Evolutionary conservation across 2,113 vertebrate genomes (phyloP).

Genomic region (Oophaga pumilio): DNA sequence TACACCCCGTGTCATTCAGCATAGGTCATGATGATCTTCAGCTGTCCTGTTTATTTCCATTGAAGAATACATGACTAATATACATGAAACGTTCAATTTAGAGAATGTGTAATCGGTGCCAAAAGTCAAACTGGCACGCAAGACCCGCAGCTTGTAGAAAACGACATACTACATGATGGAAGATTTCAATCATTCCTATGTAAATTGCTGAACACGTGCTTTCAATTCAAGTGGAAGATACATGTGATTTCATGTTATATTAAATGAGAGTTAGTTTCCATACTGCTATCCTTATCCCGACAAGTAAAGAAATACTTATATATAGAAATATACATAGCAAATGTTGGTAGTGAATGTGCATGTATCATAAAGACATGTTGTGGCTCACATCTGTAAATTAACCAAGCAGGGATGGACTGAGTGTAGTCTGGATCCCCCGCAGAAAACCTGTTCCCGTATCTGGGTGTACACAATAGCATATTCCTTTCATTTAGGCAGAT

Average conservation of each 20-base stretch:
- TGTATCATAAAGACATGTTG: not conserved
- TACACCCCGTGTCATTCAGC: not conserved
- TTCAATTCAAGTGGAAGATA: too few relatives aligned
- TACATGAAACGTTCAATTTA: slow-evolving; percentile 10
- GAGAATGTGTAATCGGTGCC: slow-evolving; percentile 14
- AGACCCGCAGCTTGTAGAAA: not conserved
- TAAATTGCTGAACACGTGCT: not conserved
- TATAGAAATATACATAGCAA: not conserved
- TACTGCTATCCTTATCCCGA: not conserved
- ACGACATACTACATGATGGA: not conserved
- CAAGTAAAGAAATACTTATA: not conserved
- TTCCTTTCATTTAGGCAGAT: too few relatives aligned
- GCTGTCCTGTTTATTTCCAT: slow-evolving; percentile 35
- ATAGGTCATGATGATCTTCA: slow-evolving; percentile 28
- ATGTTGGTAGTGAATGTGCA: not conserved
- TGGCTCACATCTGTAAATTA: too few relatives aligned
- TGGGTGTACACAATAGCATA: too few relatives aligned
- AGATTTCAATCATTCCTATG: not conserved
- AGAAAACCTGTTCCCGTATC: too few relatives aligned
- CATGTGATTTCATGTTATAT: not conserved
- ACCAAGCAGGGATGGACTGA: too few relatives aligned
- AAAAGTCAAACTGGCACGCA: slow-evolving; percentile 33
- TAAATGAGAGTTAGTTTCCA: not conserved
- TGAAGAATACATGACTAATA: slow-evolving; percentile 23
- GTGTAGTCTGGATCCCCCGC: too few relatives aligned